Evolutionary conservation across 1,140 invertebrate species (phyloP).

Genomic region (Aphaenogaster rudis): DNA sequence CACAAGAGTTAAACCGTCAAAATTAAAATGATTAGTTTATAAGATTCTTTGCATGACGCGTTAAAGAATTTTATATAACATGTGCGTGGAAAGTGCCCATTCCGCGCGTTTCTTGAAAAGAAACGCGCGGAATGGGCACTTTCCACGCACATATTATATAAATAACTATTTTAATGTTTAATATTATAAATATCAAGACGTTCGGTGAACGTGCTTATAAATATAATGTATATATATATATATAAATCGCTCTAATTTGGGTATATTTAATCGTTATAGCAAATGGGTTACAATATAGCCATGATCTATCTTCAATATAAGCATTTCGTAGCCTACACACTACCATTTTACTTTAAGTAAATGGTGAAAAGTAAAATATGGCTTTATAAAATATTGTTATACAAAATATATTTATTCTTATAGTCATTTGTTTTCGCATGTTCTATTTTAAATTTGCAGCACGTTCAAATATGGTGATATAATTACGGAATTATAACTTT

Average conservation of each 20-base stretch:
- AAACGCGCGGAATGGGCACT: too few species aligned
- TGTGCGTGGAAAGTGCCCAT: too few species aligned
- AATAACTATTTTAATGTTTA: not conserved
- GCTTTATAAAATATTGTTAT: slow-evolving; percentile 7
- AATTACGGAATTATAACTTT: slow-evolving; percentile 7
- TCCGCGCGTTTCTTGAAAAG: too few species aligned
- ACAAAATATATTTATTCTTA: slow-evolving; percentile 12
- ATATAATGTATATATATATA: not conserved
- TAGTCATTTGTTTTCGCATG: not conserved
- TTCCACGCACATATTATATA: too few species aligned
- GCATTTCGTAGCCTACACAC: not conserved
- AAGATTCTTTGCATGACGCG: not conserved
- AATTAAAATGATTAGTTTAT: not conserved
- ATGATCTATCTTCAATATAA: not conserved
- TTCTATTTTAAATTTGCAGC: not conserved
- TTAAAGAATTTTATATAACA: not conserved
- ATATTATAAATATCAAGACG: not conserved
- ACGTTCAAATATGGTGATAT: not conserved
- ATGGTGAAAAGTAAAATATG: not conserved
- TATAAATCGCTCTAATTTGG: not conserved
- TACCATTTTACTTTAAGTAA: not conserved
- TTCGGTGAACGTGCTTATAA: not conserved
- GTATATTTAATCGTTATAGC: not conserved
- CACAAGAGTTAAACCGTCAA: not conserved
- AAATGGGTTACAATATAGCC: not conserved